Evolutionary conservation across 2,888 invertebrate genomes (phyloP).

Genomic region (Drosophila paramelanica): DNA sequence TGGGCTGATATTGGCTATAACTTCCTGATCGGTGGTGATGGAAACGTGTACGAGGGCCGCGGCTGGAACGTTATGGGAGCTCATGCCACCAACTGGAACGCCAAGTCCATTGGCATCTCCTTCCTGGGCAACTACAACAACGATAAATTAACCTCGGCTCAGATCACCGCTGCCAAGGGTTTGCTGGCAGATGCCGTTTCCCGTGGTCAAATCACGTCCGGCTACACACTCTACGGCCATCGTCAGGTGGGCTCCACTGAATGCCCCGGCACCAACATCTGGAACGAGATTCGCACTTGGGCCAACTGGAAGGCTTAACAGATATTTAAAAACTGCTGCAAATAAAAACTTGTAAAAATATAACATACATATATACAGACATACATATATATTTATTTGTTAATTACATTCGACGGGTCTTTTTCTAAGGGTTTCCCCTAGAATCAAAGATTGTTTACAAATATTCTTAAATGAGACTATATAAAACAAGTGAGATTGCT

Average conservation of each 20-base stretch:
- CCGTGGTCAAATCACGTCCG: conserved; percentile 70
- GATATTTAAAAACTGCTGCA: conserved; percentile 18
- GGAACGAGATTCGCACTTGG: conserved; percentile 80
- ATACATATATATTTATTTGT: background rate
- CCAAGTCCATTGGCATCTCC: conserved; percentile 80
- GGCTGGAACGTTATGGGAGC: conserved; percentile 80
- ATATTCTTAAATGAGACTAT: no score
- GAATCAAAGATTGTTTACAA: conserved; percentile 1
- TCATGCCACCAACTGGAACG: conserved; percentile 81
- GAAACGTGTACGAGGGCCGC: conserved; percentile 82
- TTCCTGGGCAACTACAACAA: conserved; percentile 81
- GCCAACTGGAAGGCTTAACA: conserved; percentile 75
- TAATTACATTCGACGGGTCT: conserved; percentile 1
- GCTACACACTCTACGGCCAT: conserved; percentile 80
- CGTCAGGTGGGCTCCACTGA: conserved; percentile 81
- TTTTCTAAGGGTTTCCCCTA: conserved; percentile 19
- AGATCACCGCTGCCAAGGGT: conserved; percentile 70
- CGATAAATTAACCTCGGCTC: conserved; percentile 61
- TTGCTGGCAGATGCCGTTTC: conserved; percentile 71
- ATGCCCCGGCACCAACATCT: conserved; percentile 82
- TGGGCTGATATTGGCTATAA: conserved; percentile 83
- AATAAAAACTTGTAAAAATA: conserved; percentile 44
- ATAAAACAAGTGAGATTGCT: no score
- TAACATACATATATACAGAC: conserved; percentile 17
- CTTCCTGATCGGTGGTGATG: conserved; percentile 82